phyloP scores from a whole-genome alignment of 2,888 invertebrate genomes.

The Sepiola atlantica region DNA sequence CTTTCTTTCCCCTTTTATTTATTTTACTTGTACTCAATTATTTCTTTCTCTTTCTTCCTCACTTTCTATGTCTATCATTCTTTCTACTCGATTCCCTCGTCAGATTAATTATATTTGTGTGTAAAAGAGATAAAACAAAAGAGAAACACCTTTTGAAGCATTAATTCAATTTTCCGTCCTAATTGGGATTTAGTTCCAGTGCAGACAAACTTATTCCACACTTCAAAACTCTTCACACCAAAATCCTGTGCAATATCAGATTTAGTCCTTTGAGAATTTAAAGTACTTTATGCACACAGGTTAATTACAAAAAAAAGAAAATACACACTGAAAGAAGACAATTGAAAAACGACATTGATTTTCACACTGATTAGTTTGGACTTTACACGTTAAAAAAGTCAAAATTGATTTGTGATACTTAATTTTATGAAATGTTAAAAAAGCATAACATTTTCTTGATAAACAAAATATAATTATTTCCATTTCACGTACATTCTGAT shows the following conservation, averaged over 20 bases:
- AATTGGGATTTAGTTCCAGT: neutral
- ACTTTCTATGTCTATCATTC: neutral
- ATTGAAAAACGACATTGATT: neutral
- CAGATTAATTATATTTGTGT: neutral
- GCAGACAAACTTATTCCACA: neutral
- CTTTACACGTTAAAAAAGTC: neutral
- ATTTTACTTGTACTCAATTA: neutral
- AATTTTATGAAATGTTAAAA: neutral
- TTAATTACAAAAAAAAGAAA: neutral
- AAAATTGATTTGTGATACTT: neutral
- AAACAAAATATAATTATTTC: no score
- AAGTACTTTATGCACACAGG: neutral
- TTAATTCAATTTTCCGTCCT: neutral
- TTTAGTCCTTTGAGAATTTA: neutral
- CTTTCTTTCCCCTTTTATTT: neutral
- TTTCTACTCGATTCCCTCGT: neutral
- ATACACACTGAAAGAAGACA: neutral
- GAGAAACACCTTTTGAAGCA: neutral
- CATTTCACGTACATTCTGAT: no score
- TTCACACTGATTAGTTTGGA: neutral
- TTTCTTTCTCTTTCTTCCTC: neutral
- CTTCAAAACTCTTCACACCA: neutral
- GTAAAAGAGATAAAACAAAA: neutral
- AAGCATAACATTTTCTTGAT: no score
- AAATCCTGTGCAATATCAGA: neutral